A percentile compares a stretch with the other conserved stretches of the same genome.
phyloP scores from a whole-genome alignment of 2,888 invertebrate genomes.

The Drosophila tripunctata region DNA sequence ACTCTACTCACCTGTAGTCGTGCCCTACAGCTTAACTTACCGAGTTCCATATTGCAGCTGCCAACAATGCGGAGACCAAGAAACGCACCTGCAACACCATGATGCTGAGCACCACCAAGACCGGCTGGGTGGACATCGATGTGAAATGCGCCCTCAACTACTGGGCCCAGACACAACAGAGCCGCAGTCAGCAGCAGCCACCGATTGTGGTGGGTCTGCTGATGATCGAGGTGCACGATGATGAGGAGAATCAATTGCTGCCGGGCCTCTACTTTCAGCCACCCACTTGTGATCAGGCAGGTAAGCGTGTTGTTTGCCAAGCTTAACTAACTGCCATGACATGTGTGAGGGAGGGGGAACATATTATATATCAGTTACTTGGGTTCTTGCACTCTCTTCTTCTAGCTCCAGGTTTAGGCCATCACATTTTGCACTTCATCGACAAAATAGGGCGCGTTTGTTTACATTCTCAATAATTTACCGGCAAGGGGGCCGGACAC shows the following conservation, averaged over 20 bases:
- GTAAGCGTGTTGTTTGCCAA: conserved; percentile 84
- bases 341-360: conserved; percentile 12
- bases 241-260: conserved; percentile 82
- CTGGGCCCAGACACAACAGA: conserved; percentile 75
- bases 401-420: conserved; percentile 49
- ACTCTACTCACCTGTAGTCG: neutral
- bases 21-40: neutral
- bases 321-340: conserved; percentile 77
- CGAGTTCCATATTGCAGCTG: neutral
- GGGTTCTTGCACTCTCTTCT: conserved; percentile 10
- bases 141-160: conserved; percentile 83
- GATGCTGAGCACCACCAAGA: conserved; percentile 82
- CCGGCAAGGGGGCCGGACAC: conserved; percentile 55
- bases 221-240: conserved; percentile 83
- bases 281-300: conserved; percentile 84
- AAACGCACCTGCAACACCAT: conserved; percentile 84
- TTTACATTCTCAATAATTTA: conserved; percentile 53
- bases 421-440: conserved; percentile 11
- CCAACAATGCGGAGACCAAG: conserved; percentile 72
- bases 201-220: conserved; percentile 81
- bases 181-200: conserved; percentile 44
- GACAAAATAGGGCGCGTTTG: conserved; percentile 42
- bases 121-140: conserved; percentile 84
- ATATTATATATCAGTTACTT: neutral
- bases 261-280: conserved; percentile 83